Conservation (phyloP, 2,888 invertebrate genomes). For the Marasmarcha lunaedactyla region DNA sequence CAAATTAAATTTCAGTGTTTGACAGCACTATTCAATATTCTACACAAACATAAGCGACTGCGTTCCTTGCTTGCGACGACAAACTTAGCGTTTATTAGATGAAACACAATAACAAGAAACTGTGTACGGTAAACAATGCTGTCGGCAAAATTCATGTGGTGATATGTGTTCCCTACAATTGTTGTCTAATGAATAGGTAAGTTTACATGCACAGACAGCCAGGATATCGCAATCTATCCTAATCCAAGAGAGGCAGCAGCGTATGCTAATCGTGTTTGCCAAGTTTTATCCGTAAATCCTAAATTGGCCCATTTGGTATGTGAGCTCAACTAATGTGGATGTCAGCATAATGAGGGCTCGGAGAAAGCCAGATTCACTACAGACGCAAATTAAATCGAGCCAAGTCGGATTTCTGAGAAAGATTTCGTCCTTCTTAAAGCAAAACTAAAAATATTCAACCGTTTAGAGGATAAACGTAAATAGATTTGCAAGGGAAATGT, state of each 20-base stretch:
- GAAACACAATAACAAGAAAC: background rate
- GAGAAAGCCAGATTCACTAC: background rate
- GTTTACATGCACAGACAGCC: conserved; percentile 18
- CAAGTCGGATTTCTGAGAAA: too few relatives aligned
- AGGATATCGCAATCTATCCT: conserved; percentile 25
- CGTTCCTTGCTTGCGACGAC: background rate
- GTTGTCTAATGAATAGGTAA: conserved; percentile 8
- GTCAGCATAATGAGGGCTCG: background rate
- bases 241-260: conserved; percentile 17
- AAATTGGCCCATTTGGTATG: conserved; percentile 1
- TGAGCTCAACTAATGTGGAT: background rate
- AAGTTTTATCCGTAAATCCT: conserved; percentile 1
- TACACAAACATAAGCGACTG: background rate
- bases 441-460: too few relatives aligned
- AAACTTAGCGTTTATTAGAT: background rate
- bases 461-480: too few relatives aligned
- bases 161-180: too few relatives aligned
- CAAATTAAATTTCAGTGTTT: background rate
- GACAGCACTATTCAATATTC: background rate
- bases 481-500: too few relatives aligned
- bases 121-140: background rate
- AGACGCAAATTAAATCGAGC: too few relatives aligned
- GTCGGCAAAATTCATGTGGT: too few relatives aligned
- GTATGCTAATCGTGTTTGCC: conserved; percentile 25
- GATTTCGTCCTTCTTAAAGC: too few relatives aligned